phyloP scores from a whole-genome alignment of 2,113 vertebrate genomes.

The Tachuris rubrigastra region DNA sequence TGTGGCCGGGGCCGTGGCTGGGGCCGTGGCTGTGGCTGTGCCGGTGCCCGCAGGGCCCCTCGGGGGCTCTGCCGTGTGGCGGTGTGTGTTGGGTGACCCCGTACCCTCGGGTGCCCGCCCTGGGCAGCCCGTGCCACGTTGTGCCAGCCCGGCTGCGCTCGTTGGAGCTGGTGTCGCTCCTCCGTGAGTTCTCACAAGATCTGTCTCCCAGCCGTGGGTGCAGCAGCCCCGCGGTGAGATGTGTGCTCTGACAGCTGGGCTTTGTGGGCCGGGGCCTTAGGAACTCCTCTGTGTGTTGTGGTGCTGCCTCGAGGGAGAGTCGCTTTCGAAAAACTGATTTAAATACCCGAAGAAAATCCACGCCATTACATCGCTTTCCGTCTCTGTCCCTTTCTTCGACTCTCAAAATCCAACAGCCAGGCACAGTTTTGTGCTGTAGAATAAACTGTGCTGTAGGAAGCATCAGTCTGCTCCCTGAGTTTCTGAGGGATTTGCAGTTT shows the following conservation, averaged over 20 bases:
- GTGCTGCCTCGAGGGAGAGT: not conserved
- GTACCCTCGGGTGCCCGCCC: not conserved
- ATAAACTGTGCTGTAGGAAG: not conserved
- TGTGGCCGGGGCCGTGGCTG: no score
- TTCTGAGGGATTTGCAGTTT: not conserved
- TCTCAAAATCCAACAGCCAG: not conserved
- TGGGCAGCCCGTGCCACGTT: not conserved
- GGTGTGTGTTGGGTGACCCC: not conserved
- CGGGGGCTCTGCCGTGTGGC: not conserved
- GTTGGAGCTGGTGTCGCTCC: not conserved
- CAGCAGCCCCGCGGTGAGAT: not conserved
- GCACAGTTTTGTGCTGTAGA: not conserved
- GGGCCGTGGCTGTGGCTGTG: no score
- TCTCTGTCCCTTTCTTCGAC: not conserved
- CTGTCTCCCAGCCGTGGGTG: not conserved
- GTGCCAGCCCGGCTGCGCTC: not conserved
- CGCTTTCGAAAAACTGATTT: not conserved
- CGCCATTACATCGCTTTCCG: fast-evolving
- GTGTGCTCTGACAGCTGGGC: not conserved
- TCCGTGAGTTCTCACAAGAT: not conserved
- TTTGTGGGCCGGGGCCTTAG: not conserved
- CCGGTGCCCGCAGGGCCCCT: not conserved
- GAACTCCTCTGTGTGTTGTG: not conserved
- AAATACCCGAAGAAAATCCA: not conserved
- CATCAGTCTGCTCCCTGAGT: not conserved